These are phyloP conservation scores for Caenorhabditis drosophilae DNA, from an alignment of 2,888 invertebrate genomes.

Conservation along the genomic window DNA sequence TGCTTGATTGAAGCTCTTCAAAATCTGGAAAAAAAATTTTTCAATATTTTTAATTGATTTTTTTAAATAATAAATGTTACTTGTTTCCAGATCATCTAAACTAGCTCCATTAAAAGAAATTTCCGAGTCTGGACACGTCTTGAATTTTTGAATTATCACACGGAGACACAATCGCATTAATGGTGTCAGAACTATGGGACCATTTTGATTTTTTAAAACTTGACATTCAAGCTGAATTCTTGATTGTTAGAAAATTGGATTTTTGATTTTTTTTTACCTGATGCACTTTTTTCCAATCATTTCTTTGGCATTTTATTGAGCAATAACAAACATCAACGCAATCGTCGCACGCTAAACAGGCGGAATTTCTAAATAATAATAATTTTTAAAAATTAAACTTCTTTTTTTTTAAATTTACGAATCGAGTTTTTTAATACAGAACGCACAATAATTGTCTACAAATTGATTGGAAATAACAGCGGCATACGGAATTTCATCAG, in stretches of 20 bases:
- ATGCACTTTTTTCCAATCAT: conserved; percentile 25
- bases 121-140: not conserved
- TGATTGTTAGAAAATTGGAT: not conserved
- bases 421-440: not conserved
- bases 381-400: no score
- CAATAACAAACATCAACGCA: conserved; percentile 26
- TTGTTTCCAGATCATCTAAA: not conserved
- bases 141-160: not conserved
- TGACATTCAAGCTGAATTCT: not conserved
- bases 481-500: not conserved
- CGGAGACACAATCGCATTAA: not conserved
- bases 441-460: not conserved
- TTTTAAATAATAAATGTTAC: not conserved
- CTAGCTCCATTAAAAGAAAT: not conserved
- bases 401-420: not conserved
- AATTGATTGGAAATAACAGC: not conserved
- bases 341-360: conserved; percentile 18
- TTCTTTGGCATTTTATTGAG: conserved; percentile 23
- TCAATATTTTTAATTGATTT: no score
- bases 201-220: not conserved
- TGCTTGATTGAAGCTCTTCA: no score
- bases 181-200: not conserved
- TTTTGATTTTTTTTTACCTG: not conserved
- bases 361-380: not conserved
- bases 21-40: no score